Evolutionary conservation across 2,888 invertebrate species (phyloP).

Genomic region (Elegia similella): DNA sequence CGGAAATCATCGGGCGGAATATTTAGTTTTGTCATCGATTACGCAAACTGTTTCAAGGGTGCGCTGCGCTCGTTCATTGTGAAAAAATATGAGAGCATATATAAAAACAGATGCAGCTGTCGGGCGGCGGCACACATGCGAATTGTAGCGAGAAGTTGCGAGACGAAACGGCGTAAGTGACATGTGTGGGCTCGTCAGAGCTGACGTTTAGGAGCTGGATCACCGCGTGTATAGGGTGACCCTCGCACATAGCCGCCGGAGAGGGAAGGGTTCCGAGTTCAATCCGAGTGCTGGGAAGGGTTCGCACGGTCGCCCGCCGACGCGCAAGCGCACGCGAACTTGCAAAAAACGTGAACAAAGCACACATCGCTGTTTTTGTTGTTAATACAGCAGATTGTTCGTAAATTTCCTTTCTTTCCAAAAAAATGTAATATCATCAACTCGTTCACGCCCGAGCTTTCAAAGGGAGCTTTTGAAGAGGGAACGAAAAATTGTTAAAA

Average conservation of each 20-base stretch:
- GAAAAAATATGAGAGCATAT: slow-evolving; percentile 79
- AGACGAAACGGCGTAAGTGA: slow-evolving; percentile 52
- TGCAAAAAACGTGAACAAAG: slow-evolving; percentile 75
- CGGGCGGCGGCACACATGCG: slow-evolving; percentile 75
- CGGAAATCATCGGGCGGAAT: slow-evolving; percentile 82
- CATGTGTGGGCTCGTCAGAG: slow-evolving; percentile 30
- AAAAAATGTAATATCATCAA: slow-evolving; percentile 82
- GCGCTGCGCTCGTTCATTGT: slow-evolving; percentile 70
- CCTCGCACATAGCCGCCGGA: slow-evolving; percentile 54
- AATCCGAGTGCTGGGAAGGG: slow-evolving; percentile 69
- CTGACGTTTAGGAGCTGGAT: slow-evolving; percentile 39
- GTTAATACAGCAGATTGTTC: slow-evolving; percentile 80
- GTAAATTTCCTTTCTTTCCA: slow-evolving; percentile 72
- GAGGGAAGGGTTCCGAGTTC: slow-evolving; percentile 71
- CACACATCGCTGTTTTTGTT: slow-evolving; percentile 76
- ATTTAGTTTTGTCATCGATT: slow-evolving; percentile 83
- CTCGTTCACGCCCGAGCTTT: slow-evolving; percentile 81
- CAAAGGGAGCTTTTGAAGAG: slow-evolving; percentile 76
- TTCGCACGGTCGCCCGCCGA: slow-evolving; percentile 76
- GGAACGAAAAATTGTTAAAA: slow-evolving; percentile 76
- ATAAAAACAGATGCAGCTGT: slow-evolving; percentile 81
- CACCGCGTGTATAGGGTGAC: slow-evolving; percentile 45
- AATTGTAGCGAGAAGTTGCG: slow-evolving; percentile 57
- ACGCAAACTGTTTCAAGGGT: slow-evolving; percentile 83
- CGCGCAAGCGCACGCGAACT: slow-evolving; percentile 80